A percentile compares a stretch with the other conserved stretches of the same genome.
Evolutionary conservation across 2,797 vertebrate species (phyloP).

Genomic region (Rhinatrema bivittatum): DNA sequence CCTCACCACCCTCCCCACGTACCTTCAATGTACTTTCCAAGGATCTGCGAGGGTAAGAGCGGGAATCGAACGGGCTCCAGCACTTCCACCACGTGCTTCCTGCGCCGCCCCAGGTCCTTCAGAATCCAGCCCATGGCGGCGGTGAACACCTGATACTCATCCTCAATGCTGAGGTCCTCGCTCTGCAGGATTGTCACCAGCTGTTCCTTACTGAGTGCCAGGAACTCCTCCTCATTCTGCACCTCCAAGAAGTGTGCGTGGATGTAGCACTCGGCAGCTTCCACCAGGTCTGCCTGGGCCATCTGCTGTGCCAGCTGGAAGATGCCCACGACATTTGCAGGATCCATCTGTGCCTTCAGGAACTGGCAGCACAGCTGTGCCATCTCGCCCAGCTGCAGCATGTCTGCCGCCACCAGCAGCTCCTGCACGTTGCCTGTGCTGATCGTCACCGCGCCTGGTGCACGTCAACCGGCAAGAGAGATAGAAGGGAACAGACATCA

Average conservation of each 20-base stretch:
- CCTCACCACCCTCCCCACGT: too few species aligned
- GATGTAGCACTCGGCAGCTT: conserved; percentile 91
- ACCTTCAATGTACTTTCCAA: conserved; percentile 94
- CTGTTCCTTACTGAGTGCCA: conserved; percentile 80
- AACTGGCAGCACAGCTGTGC: conserved; percentile 90
- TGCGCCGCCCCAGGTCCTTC: conserved; percentile 78
- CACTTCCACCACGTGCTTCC: conserved; percentile 85
- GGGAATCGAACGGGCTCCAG: conserved; percentile 88
- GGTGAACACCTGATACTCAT: conserved; percentile 92
- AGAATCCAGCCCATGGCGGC: conserved; percentile 92
- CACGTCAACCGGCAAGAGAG: too few species aligned
- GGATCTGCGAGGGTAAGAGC: conserved; percentile 84
- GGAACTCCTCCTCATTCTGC: conserved; percentile 77
- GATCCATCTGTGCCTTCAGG: conserved; percentile 86
- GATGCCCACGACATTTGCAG: conserved; percentile 86
- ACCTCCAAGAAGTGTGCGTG: conserved; percentile 90
- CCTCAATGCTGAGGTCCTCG: conserved; percentile 91
- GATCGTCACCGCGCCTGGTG: conserved; percentile 72
- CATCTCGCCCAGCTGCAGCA: conserved; percentile 90
- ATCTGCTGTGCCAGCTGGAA: conserved; percentile 95
- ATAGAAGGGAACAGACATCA: too few species aligned
- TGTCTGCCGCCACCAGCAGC: conserved; percentile 91
- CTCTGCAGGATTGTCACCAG: conserved; percentile 80
- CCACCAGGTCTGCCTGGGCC: conserved; percentile 78
- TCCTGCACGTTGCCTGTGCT: conserved; percentile 88